Base-by-base conservation (phyloP, 2,797 vertebrate species). In the Hoplostethus atlanticus region DNA sequence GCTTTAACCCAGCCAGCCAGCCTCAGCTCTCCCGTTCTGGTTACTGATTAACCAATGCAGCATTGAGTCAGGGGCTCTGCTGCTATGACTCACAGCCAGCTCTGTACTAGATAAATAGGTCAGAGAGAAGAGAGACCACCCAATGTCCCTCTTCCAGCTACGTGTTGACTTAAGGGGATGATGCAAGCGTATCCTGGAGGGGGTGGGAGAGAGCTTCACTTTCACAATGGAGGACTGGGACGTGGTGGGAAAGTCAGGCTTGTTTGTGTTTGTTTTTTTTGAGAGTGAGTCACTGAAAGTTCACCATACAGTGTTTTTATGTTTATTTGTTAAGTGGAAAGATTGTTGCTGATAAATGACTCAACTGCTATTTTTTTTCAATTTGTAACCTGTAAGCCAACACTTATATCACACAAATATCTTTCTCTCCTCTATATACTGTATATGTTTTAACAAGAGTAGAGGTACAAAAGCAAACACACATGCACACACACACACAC, bases 41-140 rank as follows among this genome's bases (percentile, higher is more conserved):
- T 91, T 90, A 93, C 83, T 91, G 59, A 92, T 93, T 93, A 91
- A 92, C 91, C 66, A 63, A 48, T 64, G 67, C 60, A 77, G 68
- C 72, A 73, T 46, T 87, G 88, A 88, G 78, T 86, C 69, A 84
- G 87, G 83, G 85, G 68, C 78, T 80, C 59, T 72, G 73, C 74
- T 76, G 77, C 78, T 51, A 47, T 87, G 87, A 84, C 71, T 89
- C 83, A 84, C 52, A 66, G 73, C 50, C 44, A 0, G 70, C 80
- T 87, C 86, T 87, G 82, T 84, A 76, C 83, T 38, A 84, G 86
- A 87, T 84, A 74, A 76, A 81, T 73, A 62, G 74, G 51, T 74
- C 57, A 73, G 77, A 62, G 70, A 34, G 44, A 53, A 72, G 25
- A 77, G 8, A 61, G 76, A 81, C 47, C 75, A 77, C 70, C 48